Conservation (phyloP, 2,797 vertebrate species). For the Phoeniculus purpureus region DNA sequence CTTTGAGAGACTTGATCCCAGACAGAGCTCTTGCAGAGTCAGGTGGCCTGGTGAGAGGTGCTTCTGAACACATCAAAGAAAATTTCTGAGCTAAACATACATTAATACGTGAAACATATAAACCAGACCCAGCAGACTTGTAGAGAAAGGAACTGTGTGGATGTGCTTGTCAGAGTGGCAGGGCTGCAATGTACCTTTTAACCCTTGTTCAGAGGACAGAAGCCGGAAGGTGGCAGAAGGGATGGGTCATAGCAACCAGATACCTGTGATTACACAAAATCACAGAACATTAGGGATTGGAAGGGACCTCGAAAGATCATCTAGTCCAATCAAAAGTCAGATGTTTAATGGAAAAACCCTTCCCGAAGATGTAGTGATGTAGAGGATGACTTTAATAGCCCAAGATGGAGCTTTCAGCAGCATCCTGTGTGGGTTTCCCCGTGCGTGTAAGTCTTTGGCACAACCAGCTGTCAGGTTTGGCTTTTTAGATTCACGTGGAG, state of each 20-base stretch:
- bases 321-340: too few species aligned
- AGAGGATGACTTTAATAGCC: fast-evolving
- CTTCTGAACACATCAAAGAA: not conserved
- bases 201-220: not conserved
- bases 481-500: not conserved
- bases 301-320: too few species aligned
- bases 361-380: not conserved
- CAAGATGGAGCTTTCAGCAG: not conserved
- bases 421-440: not conserved
- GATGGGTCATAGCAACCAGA: fast-evolving
- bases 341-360: not conserved
- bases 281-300: too few species aligned
- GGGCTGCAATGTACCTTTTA: not conserved
- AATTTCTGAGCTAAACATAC: not conserved
- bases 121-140: fast-evolving
- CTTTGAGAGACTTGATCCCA: not conserved
- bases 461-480: not conserved
- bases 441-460: not conserved
- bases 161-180: fast-evolving
- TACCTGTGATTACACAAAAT: not conserved
- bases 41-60: not conserved
- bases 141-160: not conserved
- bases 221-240: not conserved
- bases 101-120: not conserved
- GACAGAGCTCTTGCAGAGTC: not conserved